phyloP scores from a whole-genome alignment of 2,113 vertebrate genomes.

The Eonycteris spelaea region DNA sequence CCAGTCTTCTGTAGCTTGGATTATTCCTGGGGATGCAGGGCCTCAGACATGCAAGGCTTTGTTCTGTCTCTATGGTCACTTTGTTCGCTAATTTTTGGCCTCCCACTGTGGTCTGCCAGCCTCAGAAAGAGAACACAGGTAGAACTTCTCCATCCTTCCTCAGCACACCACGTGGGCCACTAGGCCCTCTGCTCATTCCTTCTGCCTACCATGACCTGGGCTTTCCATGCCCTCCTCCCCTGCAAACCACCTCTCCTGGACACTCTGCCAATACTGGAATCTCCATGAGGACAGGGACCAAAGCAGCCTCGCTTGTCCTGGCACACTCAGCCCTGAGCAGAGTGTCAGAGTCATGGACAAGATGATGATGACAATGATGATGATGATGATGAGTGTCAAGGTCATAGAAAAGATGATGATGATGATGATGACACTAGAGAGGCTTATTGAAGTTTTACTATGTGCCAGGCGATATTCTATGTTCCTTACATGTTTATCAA shows the following conservation, averaged over 20 bases:
- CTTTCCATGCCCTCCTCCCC: not conserved
- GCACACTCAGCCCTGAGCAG: not conserved
- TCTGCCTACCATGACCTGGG: not conserved
- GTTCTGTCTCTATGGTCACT: not conserved
- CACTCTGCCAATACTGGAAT: not conserved
- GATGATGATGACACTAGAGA: no score
- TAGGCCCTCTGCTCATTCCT: not conserved
- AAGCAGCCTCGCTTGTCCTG: not conserved
- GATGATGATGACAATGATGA: not conserved
- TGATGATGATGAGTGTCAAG: not conserved
- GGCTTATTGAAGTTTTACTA: not conserved
- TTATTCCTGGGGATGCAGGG: not conserved
- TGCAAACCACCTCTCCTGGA: not conserved
- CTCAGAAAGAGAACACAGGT: not conserved
- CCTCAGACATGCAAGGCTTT: not conserved
- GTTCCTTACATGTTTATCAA: not conserved
- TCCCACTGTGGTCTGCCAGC: not conserved
- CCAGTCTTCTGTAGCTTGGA: not conserved
- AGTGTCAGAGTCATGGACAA: not conserved
- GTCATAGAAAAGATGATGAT: not conserved
- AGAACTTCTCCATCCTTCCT: not conserved
- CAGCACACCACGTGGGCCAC: not conserved
- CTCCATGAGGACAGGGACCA: not conserved
- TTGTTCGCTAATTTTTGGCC: not conserved
- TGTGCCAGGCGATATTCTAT: not conserved